phyloP scores from a whole-genome alignment of 2,797 vertebrate genomes.

The Vireo griseus region DNA sequence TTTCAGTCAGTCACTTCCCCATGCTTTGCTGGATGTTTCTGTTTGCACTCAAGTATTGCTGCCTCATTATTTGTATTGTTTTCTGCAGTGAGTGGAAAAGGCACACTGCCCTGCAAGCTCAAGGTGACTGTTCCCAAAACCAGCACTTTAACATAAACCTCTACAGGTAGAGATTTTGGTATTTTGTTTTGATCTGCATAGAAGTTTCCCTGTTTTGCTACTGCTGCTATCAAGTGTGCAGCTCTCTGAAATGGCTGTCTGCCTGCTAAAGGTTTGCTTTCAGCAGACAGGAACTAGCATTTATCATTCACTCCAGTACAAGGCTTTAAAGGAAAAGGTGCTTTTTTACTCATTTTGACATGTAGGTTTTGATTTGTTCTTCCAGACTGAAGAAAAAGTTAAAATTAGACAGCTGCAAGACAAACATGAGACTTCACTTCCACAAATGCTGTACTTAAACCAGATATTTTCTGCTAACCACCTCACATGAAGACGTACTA shows the following conservation, averaged over 20 bases:
- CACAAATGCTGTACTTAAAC: background rate
- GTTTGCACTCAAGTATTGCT: conserved; percentile 15
- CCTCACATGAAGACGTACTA: background rate
- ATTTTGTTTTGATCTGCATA: background rate
- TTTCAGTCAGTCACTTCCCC: background rate
- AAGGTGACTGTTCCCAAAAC: background rate
- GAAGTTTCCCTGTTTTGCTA: background rate
- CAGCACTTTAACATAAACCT: background rate
- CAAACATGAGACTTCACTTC: background rate
- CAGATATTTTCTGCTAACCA: background rate
- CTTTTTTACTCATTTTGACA: background rate
- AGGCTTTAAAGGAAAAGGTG: background rate
- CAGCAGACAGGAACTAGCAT: background rate
- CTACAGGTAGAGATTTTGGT: background rate
- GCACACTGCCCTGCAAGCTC: background rate
- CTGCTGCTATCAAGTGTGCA: background rate
- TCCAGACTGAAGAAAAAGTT: background rate
- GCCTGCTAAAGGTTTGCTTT: background rate
- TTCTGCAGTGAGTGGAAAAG: conserved; percentile 20
- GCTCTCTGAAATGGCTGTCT: background rate
- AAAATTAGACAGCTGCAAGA: background rate
- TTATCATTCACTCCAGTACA: background rate
- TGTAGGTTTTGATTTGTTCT: background rate
- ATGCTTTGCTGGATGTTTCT: background rate
- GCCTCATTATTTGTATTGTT: conserved; percentile 42